Conservation (phyloP, 1,140 invertebrate genomes). For the Heliconius hermathena region DNA sequence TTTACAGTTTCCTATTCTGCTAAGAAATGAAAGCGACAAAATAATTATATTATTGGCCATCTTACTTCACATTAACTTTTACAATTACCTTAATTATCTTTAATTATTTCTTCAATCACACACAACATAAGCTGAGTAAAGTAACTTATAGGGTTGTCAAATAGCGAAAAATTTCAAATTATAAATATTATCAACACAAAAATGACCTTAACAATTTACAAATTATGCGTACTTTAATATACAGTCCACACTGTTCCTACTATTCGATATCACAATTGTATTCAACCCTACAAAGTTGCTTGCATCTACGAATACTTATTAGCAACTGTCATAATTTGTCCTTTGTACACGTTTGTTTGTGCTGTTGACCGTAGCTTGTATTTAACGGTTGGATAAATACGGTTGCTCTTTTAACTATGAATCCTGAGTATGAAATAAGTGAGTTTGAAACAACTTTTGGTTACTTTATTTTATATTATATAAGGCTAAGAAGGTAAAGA, state of each 20-base stretch:
- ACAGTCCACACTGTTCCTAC: neutral
- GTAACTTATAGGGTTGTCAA: too few relatives aligned
- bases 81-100: too few relatives aligned
- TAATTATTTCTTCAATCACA: too few relatives aligned
- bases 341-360: conserved; percentile 40
- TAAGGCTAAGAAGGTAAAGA: neutral
- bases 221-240: neutral
- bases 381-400: conserved; percentile 25
- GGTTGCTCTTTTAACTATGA: neutral
- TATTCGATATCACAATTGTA: conserved; percentile 28
- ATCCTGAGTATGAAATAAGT: neutral
- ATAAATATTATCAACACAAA: neutral
- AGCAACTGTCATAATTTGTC: conserved; percentile 49
- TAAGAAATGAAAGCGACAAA: too few relatives aligned
- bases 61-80: too few relatives aligned
- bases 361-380: conserved; percentile 31
- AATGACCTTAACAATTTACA: neutral
- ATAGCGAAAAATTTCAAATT: too few relatives aligned
- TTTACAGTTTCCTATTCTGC: too few relatives aligned
- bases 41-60: too few relatives aligned
- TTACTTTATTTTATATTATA: neutral
- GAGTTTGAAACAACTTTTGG: neutral
- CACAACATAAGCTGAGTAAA: too few relatives aligned
- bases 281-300: conserved; percentile 23
- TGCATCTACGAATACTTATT: conserved; percentile 39